Evolutionary conservation across 2,888 invertebrate genomes (phyloP).

Genomic region (Invenusta paracnida): DNA sequence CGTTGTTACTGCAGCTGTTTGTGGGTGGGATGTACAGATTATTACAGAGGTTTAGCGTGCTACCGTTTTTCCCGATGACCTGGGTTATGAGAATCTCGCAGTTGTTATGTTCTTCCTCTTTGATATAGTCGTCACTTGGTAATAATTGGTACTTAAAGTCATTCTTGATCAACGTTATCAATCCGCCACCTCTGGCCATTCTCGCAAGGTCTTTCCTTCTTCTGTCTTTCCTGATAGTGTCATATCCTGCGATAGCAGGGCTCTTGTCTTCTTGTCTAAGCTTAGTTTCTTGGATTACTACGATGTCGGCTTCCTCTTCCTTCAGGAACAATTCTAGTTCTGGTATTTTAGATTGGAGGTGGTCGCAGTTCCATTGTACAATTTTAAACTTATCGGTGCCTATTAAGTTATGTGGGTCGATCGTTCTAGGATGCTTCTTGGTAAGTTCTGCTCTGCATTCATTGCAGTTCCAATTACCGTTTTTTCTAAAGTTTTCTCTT

Average conservation of each 20-base stretch:
- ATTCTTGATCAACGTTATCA: not conserved
- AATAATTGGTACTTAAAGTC: not conserved
- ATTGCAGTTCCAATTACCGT: not conserved
- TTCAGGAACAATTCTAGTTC: slow-evolving; percentile 7
- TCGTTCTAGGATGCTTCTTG: not conserved
- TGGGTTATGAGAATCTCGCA: not conserved
- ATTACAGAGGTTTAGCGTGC: not conserved
- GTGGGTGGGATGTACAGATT: not conserved
- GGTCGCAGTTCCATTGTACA: not conserved
- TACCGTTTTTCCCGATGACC: not conserved
- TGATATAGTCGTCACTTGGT: not conserved
- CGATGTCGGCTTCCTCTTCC: not conserved
- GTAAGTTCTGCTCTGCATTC: not conserved
- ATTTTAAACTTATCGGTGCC: not conserved
- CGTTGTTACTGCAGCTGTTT: not conserved
- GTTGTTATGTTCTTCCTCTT: not conserved
- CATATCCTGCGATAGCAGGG: not conserved
- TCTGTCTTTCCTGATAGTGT: slow-evolving; percentile 12
- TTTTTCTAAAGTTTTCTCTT: slow-evolving; percentile 3
- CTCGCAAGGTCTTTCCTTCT: slow-evolving; percentile 14
- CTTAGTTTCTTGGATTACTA: not conserved
- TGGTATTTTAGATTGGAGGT: slow-evolving; percentile 4
- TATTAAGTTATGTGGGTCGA: not conserved
- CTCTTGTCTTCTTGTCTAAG: slow-evolving; percentile 9
- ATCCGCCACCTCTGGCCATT: not conserved